phyloP scores from a whole-genome alignment of 2,113 vertebrate genomes.

The Anarrhichthys ocellatus region DNA sequence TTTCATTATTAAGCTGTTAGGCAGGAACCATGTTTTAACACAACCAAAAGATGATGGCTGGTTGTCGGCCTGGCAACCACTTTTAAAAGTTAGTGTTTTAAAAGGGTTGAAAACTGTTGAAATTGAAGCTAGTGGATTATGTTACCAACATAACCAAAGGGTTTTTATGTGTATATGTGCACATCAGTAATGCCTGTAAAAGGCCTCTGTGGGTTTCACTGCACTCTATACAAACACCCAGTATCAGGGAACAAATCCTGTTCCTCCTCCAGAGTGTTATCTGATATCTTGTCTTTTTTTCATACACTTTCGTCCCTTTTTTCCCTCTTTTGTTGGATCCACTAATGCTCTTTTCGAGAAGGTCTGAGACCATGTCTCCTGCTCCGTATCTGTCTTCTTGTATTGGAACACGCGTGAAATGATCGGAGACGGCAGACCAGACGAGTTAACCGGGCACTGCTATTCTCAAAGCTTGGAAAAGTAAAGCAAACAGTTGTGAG shows the following conservation, averaged over 20 bases:
- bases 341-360: background rate
- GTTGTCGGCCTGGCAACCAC: background rate
- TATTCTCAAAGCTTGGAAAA: constrained; percentile 3
- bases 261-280: background rate
- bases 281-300: background rate
- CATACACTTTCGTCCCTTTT: background rate
- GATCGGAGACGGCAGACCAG: constrained; percentile 22
- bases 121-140: background rate
- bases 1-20: too few relatives aligned
- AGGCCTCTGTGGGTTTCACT: background rate
- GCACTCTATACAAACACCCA: background rate
- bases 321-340: background rate
- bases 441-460: constrained; percentile 11
- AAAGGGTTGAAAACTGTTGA: background rate
- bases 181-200: background rate
- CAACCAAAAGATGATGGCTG: background rate
- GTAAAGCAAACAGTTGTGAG: constrained; percentile 1
- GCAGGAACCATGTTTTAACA: background rate
- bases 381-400: constrained; percentile 68
- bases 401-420: constrained; percentile 21
- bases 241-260: background rate
- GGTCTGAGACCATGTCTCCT: constrained; percentile 27
- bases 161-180: background rate
- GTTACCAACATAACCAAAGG: constrained; percentile 1
- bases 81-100: constrained; percentile 8